Percentiles rank a stretch among this genome's conserved stretches.
phyloP scores from a whole-genome alignment of 2,113 vertebrate species.

The cattle (Bos taurus) region ARS-UCD2.0 NC_037334.1:2196501-2197000 shows the following conservation, averaged over 20 bases:
- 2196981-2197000: background rate
- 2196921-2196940: background rate
- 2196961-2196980: background rate
- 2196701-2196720: accelerated
- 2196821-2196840: no score
- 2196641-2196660: background rate
- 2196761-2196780: background rate
- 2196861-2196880: background rate
- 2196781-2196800: background rate
- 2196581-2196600: background rate
- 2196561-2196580: accelerated
- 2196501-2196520: background rate
- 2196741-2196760: background rate
- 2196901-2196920: background rate
- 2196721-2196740: background rate
- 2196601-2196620: background rate
- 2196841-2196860: background rate
- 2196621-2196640: no score
- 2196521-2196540: background rate
- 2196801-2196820: background rate
- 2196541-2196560: background rate
- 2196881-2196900: background rate
- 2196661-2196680: background rate
- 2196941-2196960: accelerated
- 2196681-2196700: background rate